These are phyloP conservation scores for Cettia cetti DNA, from an alignment of 2,113 vertebrate species.

Conservation along the genomic window DNA sequence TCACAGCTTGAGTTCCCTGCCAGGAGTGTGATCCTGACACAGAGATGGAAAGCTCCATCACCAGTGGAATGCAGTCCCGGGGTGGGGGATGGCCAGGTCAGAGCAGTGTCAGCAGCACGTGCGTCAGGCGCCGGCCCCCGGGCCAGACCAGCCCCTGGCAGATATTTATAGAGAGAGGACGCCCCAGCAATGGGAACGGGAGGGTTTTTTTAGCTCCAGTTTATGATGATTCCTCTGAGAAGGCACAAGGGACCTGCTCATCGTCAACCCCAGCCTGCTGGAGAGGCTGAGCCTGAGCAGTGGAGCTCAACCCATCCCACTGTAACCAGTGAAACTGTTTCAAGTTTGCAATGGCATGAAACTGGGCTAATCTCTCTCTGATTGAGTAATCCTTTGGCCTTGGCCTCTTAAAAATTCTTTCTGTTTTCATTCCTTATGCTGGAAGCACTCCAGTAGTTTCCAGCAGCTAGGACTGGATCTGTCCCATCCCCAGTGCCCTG, in stretches of 20 bases:
- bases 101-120: not conserved
- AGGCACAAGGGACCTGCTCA: not conserved
- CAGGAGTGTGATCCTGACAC: not conserved
- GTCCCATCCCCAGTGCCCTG: not conserved
- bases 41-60: not conserved
- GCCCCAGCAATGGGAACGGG: not conserved
- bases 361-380: not conserved
- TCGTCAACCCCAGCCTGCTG: fast-evolving
- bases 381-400: not conserved
- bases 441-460: not conserved
- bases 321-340: fast-evolving
- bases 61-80: fast-evolving
- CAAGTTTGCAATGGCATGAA: not conserved
- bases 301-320: not conserved
- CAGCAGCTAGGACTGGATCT: fast-evolving
- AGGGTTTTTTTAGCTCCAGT: not conserved
- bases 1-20: not conserved
- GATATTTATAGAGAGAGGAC: not conserved
- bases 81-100: not conserved
- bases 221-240: not conserved
- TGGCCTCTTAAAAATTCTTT: not conserved
- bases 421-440: not conserved
- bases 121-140: fast-evolving
- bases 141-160: not conserved
- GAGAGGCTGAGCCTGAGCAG: not conserved